Percentiles rank a stretch among this genome's conserved stretches.
phyloP scores from a whole-genome alignment of 2,113 vertebrate genomes.

The Sciurus niger region DNA sequence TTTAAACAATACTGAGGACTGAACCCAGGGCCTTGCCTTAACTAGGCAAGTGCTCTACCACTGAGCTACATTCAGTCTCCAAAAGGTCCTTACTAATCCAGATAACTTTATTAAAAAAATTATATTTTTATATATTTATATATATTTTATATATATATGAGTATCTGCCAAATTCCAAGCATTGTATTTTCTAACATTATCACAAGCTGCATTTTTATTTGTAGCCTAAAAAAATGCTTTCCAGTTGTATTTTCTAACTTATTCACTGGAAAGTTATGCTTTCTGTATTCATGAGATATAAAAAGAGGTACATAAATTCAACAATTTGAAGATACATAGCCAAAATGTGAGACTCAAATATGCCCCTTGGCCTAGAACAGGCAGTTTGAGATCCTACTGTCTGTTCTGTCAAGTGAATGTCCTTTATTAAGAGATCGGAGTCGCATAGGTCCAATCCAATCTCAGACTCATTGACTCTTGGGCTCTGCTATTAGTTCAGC shows the following conservation, averaged over 20 bases:
- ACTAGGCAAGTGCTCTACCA: no score
- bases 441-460: not conserved
- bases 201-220: conserved; percentile 33
- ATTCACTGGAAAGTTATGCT: not conserved
- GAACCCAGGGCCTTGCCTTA: no score
- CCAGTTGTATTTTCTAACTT: not conserved
- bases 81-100: not conserved
- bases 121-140: no score
- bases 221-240: conserved; percentile 43
- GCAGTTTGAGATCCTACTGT: not conserved
- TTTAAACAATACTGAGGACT: no score
- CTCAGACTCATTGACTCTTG: not conserved
- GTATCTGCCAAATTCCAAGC: not conserved
- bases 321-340: not conserved
- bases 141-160: not conserved
- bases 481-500: not conserved
- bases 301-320: conserved; percentile 19
- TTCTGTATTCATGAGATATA: not conserved
- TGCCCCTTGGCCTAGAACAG: not conserved
- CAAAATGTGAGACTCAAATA: conserved; percentile 31
- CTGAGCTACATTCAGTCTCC: no score
- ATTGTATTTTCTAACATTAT: conserved; percentile 37
- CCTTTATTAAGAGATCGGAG: not conserved
- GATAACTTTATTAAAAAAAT: conserved; percentile 37
- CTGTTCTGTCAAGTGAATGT: not conserved